phyloP scores from a whole-genome alignment of 2,113 vertebrate species.

The Sebastes fasciatus region DNA sequence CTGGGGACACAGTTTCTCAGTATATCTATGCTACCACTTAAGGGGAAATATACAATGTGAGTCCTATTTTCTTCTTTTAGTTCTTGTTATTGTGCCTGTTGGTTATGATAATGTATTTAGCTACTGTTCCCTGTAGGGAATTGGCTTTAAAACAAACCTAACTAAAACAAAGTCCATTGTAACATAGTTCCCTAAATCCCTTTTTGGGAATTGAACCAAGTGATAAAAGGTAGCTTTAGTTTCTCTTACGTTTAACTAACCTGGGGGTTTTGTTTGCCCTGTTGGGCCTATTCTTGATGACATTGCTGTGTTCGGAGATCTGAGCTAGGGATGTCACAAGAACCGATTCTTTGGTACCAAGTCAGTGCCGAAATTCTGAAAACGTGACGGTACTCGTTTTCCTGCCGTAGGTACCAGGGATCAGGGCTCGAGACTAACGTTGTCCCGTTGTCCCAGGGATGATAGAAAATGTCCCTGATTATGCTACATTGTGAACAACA shows the following conservation, averaged over 20 bases:
- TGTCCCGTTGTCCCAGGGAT: no score
- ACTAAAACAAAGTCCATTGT: background rate
- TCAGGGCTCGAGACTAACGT: no score
- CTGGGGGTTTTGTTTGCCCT: background rate
- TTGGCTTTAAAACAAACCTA: background rate
- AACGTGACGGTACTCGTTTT: background rate
- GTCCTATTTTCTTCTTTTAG: background rate
- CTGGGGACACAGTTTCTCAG: background rate
- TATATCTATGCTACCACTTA: background rate
- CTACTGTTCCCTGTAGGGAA: background rate
- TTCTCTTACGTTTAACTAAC: background rate
- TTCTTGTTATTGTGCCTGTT: background rate
- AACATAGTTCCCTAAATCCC: background rate
- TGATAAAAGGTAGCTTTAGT: background rate
- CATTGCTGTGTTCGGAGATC: background rate
- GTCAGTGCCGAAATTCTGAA: background rate
- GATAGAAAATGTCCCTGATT: background rate
- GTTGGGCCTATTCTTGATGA: background rate
- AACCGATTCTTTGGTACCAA: background rate
- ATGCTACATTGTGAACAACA: no score
- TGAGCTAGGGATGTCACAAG: background rate
- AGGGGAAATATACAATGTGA: background rate
- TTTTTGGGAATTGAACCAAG: background rate
- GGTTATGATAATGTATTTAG: background rate
- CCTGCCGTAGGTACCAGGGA: no score